phyloP scores from a whole-genome alignment of 23 tunicate species.

The Styela plicata region DNA sequence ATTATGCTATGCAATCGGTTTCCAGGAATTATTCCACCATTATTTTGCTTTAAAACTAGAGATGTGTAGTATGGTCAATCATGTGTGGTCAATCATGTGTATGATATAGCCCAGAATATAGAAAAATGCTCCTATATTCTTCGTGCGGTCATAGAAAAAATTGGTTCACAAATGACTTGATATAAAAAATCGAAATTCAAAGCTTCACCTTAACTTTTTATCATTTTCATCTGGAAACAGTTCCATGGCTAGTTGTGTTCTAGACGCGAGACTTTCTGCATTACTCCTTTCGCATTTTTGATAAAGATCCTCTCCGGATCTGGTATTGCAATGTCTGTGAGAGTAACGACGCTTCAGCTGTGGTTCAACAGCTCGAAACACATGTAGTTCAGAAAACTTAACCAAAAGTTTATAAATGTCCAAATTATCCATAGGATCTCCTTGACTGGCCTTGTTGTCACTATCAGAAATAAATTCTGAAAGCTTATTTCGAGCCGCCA shows the following conservation, averaged over 20 bases:
- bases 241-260: constrained; percentile 94
- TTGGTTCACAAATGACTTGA: no score
- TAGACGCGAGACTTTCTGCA: constrained; percentile 86
- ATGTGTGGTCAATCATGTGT: no score
- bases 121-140: no score
- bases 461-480: constrained; percentile 20
- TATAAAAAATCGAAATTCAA: background rate
- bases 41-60: no score
- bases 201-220: constrained; percentile 7
- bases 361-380: constrained; percentile 94
- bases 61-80: no score
- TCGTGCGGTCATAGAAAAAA: no score
- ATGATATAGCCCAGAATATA: no score
- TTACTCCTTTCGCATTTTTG: constrained; percentile 88
- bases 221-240: constrained; percentile 84
- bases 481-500: constrained; percentile 76
- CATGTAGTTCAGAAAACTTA: constrained; percentile 82
- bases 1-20: no score
- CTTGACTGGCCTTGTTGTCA: constrained; percentile 23
- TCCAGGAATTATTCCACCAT: no score
- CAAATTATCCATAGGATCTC: constrained; percentile 65
- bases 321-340: constrained; percentile 66
- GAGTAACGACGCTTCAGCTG: constrained; percentile 68
- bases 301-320: constrained; percentile 71
- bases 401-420: constrained; percentile 80